phyloP scores from a whole-genome alignment of 2,113 vertebrate genomes.

The Rhipidura dahli region DNA sequence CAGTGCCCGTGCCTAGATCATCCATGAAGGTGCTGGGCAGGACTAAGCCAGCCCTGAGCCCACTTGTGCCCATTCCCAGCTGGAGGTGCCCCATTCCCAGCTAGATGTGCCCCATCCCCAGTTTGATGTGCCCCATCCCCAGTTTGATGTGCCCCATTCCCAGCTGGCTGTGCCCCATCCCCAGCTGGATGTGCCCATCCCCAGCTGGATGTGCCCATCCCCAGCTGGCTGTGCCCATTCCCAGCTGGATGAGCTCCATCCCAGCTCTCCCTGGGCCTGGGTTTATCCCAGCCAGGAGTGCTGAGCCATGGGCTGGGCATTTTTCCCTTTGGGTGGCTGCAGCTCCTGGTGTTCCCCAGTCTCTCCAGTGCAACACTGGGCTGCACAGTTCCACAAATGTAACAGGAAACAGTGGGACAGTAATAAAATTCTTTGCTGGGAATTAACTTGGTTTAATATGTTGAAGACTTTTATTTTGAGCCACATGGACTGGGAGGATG shows the following conservation, averaged over 20 bases:
- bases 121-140: no score
- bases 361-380: accelerated
- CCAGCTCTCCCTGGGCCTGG: no score
- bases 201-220: neutral
- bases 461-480: neutral
- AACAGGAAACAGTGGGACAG: neutral
- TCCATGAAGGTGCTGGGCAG: neutral
- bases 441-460: neutral
- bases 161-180: no score
- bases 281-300: neutral
- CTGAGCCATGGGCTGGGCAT: neutral
- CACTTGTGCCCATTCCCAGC: neutral
- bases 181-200: no score
- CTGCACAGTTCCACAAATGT: neutral
- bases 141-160: no score
- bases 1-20: neutral
- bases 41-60: neutral
- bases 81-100: neutral
- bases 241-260: neutral
- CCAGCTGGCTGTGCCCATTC: neutral
- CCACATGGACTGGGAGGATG: neutral
- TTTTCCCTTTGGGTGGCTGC: accelerated
- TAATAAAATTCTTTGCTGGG: neutral
- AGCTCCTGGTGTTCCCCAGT: neutral
- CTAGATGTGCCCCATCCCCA: no score